Evolutionary conservation across 2,113 vertebrate species (phyloP).

Genomic region (Eulemur macaco): DNA sequence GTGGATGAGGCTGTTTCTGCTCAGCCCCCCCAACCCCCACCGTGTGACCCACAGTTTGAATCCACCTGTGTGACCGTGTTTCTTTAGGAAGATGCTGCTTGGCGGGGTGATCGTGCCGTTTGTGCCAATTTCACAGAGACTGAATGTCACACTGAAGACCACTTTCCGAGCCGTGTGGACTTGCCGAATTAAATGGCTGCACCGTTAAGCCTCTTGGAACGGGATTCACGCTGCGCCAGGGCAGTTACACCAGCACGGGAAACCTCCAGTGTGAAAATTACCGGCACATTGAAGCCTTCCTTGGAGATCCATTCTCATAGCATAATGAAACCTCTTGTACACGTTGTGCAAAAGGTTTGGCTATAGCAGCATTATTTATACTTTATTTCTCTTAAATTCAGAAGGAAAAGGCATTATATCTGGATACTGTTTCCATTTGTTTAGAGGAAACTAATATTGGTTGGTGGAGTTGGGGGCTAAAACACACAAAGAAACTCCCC

Average conservation of each 20-base stretch:
- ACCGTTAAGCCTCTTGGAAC: conserved; percentile 44
- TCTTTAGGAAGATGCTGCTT: conserved; percentile 19
- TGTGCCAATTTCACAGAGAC: conserved; percentile 43
- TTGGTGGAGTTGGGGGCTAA: neutral
- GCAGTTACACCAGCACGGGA: conserved; percentile 53
- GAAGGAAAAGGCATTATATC: neutral
- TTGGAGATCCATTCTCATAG: conserved; percentile 45
- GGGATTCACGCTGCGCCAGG: conserved; percentile 58
- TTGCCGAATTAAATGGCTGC: conserved; percentile 70
- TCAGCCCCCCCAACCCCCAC: neutral
- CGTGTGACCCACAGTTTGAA: neutral
- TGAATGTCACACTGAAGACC: conserved; percentile 54
- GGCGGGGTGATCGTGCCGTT: neutral
- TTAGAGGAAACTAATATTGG: neutral
- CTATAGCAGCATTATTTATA: neutral
- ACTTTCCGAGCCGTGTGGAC: conserved; percentile 31
- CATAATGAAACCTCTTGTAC: neutral
- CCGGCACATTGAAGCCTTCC: conserved; percentile 59
- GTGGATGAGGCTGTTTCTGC: neutral
- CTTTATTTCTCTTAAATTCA: neutral
- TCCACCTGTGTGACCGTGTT: neutral
- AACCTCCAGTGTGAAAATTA: conserved; percentile 58
- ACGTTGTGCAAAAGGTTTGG: neutral
- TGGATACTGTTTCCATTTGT: neutral
- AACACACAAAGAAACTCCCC: neutral